These are phyloP conservation scores for Drosophila athabasca DNA, from an alignment of 1,140 invertebrate genomes.

Conservation along the genomic window DNA sequence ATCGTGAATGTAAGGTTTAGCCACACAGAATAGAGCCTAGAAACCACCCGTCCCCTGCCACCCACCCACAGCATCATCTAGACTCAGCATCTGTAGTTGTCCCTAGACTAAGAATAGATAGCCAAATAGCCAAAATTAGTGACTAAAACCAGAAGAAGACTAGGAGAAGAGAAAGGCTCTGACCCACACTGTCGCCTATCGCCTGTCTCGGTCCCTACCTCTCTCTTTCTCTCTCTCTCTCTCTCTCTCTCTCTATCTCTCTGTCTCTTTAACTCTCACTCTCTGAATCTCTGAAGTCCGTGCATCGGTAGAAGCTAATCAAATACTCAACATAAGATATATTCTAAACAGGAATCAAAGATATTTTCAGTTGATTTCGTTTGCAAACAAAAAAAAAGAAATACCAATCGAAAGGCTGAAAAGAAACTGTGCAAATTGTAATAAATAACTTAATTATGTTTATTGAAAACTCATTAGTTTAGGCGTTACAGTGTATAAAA, in stretches of 20 bases:
- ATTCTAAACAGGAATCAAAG: slow-evolving; percentile 7
- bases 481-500: slow-evolving; percentile 81
- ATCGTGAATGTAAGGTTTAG: slow-evolving; percentile 2
- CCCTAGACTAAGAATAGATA: slow-evolving; percentile 34
- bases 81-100: slow-evolving; percentile 42
- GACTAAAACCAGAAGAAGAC: slow-evolving; percentile 8
- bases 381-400: slow-evolving; percentile 25
- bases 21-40: slow-evolving; percentile 25
- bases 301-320: slow-evolving; percentile 6
- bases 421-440: slow-evolving; percentile 83
- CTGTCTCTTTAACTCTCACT: not conserved
- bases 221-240: slow-evolving; percentile 7
- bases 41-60: slow-evolving; percentile 11
- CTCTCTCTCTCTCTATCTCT: slow-evolving; percentile 9
- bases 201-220: not conserved
- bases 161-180: slow-evolving; percentile 15
- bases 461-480: slow-evolving; percentile 73
- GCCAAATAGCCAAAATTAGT: slow-evolving; percentile 24
- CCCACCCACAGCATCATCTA: slow-evolving; percentile 43
- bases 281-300: slow-evolving; percentile 30
- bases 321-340: slow-evolving; percentile 1
- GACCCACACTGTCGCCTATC: slow-evolving; percentile 14
- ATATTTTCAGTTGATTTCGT: slow-evolving; percentile 62
- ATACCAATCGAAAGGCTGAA: slow-evolving; percentile 9
- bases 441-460: slow-evolving; percentile 63